Evolutionary conservation across 2,797 vertebrate species (phyloP).

Genomic region (Cichlasoma orientale): DNA sequence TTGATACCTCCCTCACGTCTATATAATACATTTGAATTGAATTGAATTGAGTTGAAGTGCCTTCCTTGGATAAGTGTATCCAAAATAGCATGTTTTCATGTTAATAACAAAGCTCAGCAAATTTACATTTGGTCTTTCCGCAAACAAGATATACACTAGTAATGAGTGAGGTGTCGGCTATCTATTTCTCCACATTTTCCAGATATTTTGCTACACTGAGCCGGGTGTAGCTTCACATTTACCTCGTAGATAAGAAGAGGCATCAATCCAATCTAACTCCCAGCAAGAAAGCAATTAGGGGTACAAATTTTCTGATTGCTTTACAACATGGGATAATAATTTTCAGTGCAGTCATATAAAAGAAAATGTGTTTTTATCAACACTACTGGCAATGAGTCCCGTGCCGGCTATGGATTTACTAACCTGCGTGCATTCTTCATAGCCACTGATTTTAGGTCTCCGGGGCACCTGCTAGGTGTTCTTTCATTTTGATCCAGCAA

Average conservation of each 20-base stretch:
- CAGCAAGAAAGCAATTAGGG: not conserved
- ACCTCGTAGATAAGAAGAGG: not conserved
- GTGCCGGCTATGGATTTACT: slow-evolving; percentile 59
- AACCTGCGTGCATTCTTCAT: slow-evolving; percentile 47
- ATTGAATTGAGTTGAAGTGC: too few relatives aligned
- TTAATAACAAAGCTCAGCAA: not conserved
- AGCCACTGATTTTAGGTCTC: slow-evolving; percentile 59
- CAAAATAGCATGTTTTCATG: not conserved
- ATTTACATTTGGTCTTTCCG: not conserved
- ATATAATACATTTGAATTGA: not conserved
- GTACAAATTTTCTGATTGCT: not conserved
- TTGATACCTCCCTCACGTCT: not conserved
- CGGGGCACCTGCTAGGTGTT: slow-evolving; percentile 52
- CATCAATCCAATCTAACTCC: not conserved
- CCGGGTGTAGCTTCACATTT: not conserved
- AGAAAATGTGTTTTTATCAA: slow-evolving; percentile 52
- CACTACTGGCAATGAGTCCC: slow-evolving; percentile 28
- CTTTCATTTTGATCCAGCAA: slow-evolving; percentile 65
- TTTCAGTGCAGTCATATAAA: slow-evolving; percentile 37
- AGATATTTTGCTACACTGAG: not conserved
- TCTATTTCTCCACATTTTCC: not conserved
- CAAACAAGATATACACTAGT: not conserved
- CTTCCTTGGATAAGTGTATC: not conserved
- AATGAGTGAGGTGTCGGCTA: not conserved
- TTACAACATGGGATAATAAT: not conserved